phyloP scores from a whole-genome alignment of 2,797 vertebrate genomes.

The Malacoraja senta region DNA sequence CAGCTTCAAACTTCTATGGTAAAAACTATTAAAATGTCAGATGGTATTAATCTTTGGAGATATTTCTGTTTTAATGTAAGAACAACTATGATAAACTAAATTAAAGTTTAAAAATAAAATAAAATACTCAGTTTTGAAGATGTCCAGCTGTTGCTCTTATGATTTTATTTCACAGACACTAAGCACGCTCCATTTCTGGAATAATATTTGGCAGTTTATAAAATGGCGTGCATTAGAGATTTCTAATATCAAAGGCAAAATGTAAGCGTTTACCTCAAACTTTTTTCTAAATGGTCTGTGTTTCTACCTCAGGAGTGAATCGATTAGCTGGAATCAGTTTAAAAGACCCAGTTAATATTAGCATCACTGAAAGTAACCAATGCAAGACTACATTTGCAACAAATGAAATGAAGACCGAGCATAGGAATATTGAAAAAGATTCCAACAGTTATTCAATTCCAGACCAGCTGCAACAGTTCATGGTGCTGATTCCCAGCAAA shows the following conservation, averaged over 20 bases:
- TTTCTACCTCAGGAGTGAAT: slow-evolving; percentile 62
- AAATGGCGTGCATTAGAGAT: neutral
- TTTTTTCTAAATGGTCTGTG: neutral
- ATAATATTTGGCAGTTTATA: neutral
- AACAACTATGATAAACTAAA: neutral
- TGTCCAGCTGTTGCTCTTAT: neutral
- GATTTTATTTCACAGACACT: neutral
- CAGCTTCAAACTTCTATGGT: neutral
- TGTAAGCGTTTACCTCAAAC: neutral
- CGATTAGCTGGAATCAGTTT: slow-evolving; percentile 75
- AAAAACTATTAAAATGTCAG: neutral
- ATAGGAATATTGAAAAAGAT: slow-evolving; percentile 42
- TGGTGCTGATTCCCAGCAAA: slow-evolving; percentile 81
- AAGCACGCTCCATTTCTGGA: neutral
- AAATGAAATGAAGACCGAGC: neutral
- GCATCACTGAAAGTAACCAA: slow-evolving; percentile 57
- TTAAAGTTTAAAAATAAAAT: neutral
- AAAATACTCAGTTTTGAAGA: neutral
- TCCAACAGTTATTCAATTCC: slow-evolving; percentile 72
- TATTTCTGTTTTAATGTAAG: neutral
- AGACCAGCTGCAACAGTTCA: slow-evolving; percentile 68
- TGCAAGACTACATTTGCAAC: neutral
- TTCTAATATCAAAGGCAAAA: neutral
- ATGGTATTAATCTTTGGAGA: neutral
- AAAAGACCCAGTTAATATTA: slow-evolving; percentile 67